Percentiles rank a stretch among this genome's conserved stretches.
Evolutionary conservation across 2,113 vertebrate genomes (phyloP).

Genomic region (Octodon degus): DNA sequence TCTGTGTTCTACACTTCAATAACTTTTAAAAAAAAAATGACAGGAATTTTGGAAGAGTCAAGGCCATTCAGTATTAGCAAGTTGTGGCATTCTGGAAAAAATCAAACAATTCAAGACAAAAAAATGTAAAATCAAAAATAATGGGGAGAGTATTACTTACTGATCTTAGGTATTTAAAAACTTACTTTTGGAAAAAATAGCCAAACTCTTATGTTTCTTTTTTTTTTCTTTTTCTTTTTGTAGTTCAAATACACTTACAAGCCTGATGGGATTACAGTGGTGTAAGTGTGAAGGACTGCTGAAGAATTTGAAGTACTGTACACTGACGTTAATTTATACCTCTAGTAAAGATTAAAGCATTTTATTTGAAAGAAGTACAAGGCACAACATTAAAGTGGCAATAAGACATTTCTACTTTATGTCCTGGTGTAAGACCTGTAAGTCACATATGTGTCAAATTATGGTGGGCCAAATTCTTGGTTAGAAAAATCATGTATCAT

Average conservation of each 20-base stretch:
- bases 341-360: slow-evolving; percentile 73
- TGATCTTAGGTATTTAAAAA: not conserved
- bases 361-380: not conserved
- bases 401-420: slow-evolving; percentile 41
- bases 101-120: not conserved
- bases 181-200: not conserved
- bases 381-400: not conserved
- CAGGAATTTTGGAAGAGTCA: not conserved
- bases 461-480: slow-evolving; percentile 21
- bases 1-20: not conserved
- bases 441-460: slow-evolving; percentile 44
- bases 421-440: not conserved
- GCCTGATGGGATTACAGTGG: slow-evolving; percentile 87
- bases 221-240: slow-evolving; percentile 82
- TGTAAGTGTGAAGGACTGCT: slow-evolving; percentile 85
- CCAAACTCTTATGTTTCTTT: slow-evolving; percentile 69
- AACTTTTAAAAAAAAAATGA: not conserved
- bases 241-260: slow-evolving; percentile 85
- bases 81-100: slow-evolving; percentile 4
- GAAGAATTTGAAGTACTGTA: slow-evolving; percentile 84
- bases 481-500: slow-evolving; percentile 26
- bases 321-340: slow-evolving; percentile 53
- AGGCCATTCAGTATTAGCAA: not conserved
- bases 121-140: not conserved
- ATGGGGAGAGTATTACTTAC: not conserved